Base-by-base conservation (phyloP, 2,797 vertebrate species). In the Sebastes cheni region DNA sequence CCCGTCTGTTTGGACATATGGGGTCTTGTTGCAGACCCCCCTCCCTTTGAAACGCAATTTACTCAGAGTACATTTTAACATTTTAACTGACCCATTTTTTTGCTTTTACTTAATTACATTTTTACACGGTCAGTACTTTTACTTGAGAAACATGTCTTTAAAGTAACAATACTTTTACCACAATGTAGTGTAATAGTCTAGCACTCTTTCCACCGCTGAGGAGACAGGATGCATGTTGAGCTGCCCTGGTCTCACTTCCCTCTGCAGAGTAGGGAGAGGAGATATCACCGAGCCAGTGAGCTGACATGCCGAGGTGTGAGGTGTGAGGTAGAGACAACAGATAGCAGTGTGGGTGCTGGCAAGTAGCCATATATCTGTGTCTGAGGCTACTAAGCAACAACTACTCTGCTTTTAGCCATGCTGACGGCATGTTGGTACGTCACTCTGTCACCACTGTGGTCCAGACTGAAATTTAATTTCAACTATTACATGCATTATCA, bases 191-290 rank as follows among this genome's bases (percentile, higher is more conserved):
- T 18, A 50, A 50, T 50, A 50, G 0, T 50, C 18, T 50, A 20
- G 46, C 46, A 50, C 1, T 50, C 46, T 50, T 50, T 50, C 46
- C 46, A 50, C 46, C 46, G 79, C 75, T 50, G 61, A 81, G 83
- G 66, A 79, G 80, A 85, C 83, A 81, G 85, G 88, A 90, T 81
- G 83, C 56, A 68, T 87, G 86, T 81, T 86, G 72, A 36, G 25
- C 56, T 46, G 14, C 30, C 55, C 72, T 27, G 60, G 18, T 62
- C 73, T 75, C 65, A 77, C 54, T 70, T 91, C 86, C 80, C 46
- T 67, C 75, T 82, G 64, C 62, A 78, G 73, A 74, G 52, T 34
- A 14, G 32, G 42, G 65, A 62, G 84, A 87, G 34, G 65, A 62
- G 84, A 87, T 80, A 87, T 58, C 29, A 42, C 58, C 29, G 72